Evolutionary conservation across 1,140 invertebrate species (phyloP).

Genomic region (Eurytemora carolleeae): DNA sequence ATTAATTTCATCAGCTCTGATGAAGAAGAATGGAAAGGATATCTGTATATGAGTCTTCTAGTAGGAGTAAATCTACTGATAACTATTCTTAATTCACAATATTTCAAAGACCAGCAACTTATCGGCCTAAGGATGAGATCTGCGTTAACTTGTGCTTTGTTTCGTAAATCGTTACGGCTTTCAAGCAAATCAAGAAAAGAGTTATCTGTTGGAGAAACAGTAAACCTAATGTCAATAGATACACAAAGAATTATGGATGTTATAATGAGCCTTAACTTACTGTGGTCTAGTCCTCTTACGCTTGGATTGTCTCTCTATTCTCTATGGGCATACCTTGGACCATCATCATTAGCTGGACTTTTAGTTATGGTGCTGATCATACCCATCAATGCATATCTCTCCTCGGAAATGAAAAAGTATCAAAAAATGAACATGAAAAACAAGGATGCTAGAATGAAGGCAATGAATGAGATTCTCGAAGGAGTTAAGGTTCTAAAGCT

Average conservation of each 20-base stretch:
- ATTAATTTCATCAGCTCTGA: constrained; percentile 22
- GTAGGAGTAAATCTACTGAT: constrained; percentile 61
- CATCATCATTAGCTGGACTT: constrained; percentile 10
- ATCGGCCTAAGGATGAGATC: not conserved
- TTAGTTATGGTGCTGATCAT: constrained; percentile 15
- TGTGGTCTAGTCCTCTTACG: constrained; percentile 13
- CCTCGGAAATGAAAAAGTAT: constrained; percentile 25
- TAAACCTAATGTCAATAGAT: constrained; percentile 20
- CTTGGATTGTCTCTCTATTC: constrained; percentile 13
- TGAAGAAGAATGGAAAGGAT: constrained; percentile 33
- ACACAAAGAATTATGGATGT: constrained; percentile 15
- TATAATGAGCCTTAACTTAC: not conserved
- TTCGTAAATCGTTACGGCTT: not conserved
- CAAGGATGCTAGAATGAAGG: constrained; percentile 23
- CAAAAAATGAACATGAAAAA: constrained; percentile 22
- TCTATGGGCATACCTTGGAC: constrained; percentile 10
- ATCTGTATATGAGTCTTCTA: constrained; percentile 34
- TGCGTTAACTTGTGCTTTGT: not conserved
- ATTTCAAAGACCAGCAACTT: constrained; percentile 36
- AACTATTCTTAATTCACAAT: constrained; percentile 71
- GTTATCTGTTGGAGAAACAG: constrained; percentile 18
- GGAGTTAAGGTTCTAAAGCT: constrained; percentile 22
- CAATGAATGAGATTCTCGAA: constrained; percentile 23
- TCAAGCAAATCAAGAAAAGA: constrained; percentile 1
- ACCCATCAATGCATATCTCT: constrained; percentile 19